Evolutionary conservation across 2,113 vertebrate species (phyloP).

Genomic region (Octodon degus): DNA sequence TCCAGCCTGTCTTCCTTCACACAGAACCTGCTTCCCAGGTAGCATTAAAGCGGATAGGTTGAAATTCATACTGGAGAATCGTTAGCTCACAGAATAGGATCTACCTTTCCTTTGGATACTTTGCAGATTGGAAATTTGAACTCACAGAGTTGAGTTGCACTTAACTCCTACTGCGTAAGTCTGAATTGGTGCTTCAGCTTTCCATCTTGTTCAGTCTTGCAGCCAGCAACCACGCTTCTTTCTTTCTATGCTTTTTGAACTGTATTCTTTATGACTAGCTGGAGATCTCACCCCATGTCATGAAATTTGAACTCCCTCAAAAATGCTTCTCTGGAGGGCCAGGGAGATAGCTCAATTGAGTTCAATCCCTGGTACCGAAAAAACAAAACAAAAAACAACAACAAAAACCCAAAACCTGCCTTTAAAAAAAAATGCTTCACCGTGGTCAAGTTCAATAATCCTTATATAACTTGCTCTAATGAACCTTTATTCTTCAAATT

Average conservation of each 20-base stretch:
- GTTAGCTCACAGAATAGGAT: neutral
- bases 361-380: no score
- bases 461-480: neutral
- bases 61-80: neutral
- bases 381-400: no score
- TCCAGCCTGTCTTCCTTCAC: neutral
- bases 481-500: slow-evolving; percentile 17
- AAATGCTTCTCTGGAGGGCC: neutral
- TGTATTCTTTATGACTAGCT: neutral
- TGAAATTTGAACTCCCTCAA: slow-evolving; percentile 13
- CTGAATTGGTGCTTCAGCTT: neutral
- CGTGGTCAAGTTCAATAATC: slow-evolving; percentile 7
- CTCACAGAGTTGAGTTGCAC: neutral
- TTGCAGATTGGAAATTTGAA: slow-evolving; percentile 28
- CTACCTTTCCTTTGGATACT: neutral
- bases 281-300: neutral
- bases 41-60: neutral
- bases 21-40: neutral
- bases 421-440: neutral
- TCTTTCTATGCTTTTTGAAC: neutral
- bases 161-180: neutral
- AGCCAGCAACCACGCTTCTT: neutral
- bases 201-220: neutral
- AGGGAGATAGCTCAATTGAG: no score
- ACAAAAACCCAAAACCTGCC: no score